Conservation (phyloP, 92 coral and sea anemone species). For the Montipora capitata region DNA sequence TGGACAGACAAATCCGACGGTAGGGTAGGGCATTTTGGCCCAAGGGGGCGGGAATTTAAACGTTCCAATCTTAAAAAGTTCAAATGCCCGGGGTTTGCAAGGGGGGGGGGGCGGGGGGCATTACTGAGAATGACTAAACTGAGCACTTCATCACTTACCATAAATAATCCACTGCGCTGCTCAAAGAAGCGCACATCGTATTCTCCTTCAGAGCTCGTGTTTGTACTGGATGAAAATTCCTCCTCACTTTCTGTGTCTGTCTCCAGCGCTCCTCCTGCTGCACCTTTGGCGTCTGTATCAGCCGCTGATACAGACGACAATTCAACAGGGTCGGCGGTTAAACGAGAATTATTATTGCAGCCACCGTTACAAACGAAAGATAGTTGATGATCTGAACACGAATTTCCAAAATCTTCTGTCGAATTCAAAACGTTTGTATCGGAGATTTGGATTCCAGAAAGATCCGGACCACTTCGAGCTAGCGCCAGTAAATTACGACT, state of each 20-base stretch:
- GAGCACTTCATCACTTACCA: conserved; percentile 2
- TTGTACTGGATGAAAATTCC: conserved; percentile 50
- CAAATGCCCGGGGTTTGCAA: too few relatives aligned
- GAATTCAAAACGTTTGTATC: neutral
- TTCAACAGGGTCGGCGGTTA: neutral
- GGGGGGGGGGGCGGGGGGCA: too few relatives aligned
- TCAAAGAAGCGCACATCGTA: conserved; percentile 71
- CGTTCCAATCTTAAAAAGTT: too few relatives aligned
- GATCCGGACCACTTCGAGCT: neutral
- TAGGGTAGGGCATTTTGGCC: too few relatives aligned
- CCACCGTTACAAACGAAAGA: neutral
- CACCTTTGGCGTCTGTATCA: conserved; percentile 11
- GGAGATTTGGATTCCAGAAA: neutral
- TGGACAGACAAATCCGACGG: too few relatives aligned
- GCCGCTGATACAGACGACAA: neutral
- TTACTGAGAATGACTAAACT: too few relatives aligned
- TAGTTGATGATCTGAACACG: neutral
- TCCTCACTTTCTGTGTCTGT: conserved; percentile 36
- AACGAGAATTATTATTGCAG: neutral
- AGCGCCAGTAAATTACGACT: neutral
- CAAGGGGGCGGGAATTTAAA: too few relatives aligned
- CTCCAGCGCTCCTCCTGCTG: neutral
- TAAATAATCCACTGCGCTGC: conserved; percentile 38
- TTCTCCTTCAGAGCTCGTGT: conserved; percentile 85
- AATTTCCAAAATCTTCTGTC: neutral